Evolutionary conservation across 1,140 invertebrate genomes (phyloP), one percentile per base, ranked within the genome.

Genomic region (Achroia grisella): DNA sequence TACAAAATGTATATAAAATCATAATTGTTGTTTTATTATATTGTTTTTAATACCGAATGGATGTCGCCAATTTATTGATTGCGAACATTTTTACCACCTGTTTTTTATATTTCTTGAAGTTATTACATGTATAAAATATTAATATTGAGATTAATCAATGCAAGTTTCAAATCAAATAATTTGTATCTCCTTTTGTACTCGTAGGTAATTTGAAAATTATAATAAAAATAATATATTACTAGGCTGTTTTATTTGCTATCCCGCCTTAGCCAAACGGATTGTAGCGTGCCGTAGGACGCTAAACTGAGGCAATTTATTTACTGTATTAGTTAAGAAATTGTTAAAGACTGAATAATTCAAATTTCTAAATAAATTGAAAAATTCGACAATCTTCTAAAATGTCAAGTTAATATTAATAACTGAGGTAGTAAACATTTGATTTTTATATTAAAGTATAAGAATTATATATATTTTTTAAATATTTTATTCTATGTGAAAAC

Each of bases 161-260:
- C 56, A 67, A 67, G 46, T 58, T 59, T 60, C 30, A 57, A 64
- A 60, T 66, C 50, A 66, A 62, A 69, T 45, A 55, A 52, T 66
- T 68, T 62, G n/a, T 71, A 66, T 61, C 60, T 71, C 55, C 48
- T 69, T 67, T 69, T 69, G 45, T 63, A 71, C 58, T 56, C 55
- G 56, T 71, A 69, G 53, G 55, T 45, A 58, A 60, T 48, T 54
- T 57, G 43, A 43, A 52, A 60, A 56, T 45, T 57, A 69, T 62
- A 60, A 61, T 48, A 61, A 62, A 54, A 32, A 13, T 52, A 56
- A 56, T 52, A 56, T 55, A 60, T 54, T 35, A 36, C 1, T 37
- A 15, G 14, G 35, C 3, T 1, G 35, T 37, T 37, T 37, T 17
- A 37, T 37, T 37, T 37, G 9, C 10, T n/a, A 4, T 31, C 1